phyloP scores from a whole-genome alignment of 1,140 invertebrate species.

The Lethrus apterus region DNA sequence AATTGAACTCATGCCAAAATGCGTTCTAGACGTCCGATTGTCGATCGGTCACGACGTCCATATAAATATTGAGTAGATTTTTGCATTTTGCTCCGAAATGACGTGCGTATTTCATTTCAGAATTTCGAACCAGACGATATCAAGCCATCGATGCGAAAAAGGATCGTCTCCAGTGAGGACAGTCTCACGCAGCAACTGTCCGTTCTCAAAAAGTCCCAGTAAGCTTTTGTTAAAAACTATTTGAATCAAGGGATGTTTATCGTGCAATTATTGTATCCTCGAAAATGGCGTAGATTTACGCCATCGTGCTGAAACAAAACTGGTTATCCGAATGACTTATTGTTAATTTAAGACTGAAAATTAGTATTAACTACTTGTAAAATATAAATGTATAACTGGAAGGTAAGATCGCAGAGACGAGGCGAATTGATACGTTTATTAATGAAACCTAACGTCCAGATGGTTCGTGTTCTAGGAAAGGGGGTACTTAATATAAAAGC shows the following conservation, averaged over 20 bases:
- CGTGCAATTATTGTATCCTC: too few relatives aligned
- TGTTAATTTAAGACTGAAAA: slow-evolving; percentile 12
- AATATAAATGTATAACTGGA: background rate
- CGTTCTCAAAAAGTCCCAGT: slow-evolving; percentile 48
- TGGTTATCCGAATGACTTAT: slow-evolving; percentile 8
- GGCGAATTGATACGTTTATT: background rate
- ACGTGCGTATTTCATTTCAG: slow-evolving; percentile 32
- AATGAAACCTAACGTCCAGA: background rate
- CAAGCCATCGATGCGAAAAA: slow-evolving; percentile 45
- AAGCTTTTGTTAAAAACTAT: too few relatives aligned
- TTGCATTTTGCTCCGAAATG: too few relatives aligned
- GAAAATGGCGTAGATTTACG: too few relatives aligned
- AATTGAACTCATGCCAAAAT: slow-evolving; percentile 11
- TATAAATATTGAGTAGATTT: too few relatives aligned
- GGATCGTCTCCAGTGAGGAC: slow-evolving; percentile 49
- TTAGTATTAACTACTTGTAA: slow-evolving; percentile 12
- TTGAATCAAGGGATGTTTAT: too few relatives aligned
- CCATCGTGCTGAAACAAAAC: too few relatives aligned
- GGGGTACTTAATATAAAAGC: background rate
- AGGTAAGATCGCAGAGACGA: background rate
- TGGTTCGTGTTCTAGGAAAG: background rate
- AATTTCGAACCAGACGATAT: slow-evolving; percentile 27
- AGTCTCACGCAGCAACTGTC: slow-evolving; percentile 50
- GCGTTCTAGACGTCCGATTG: too few relatives aligned
- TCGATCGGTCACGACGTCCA: too few relatives aligned